Evolutionary conservation across 53 echinoderm and acorn worm genomes (phyloP).

Genomic region (Echinometra lucunter): DNA sequence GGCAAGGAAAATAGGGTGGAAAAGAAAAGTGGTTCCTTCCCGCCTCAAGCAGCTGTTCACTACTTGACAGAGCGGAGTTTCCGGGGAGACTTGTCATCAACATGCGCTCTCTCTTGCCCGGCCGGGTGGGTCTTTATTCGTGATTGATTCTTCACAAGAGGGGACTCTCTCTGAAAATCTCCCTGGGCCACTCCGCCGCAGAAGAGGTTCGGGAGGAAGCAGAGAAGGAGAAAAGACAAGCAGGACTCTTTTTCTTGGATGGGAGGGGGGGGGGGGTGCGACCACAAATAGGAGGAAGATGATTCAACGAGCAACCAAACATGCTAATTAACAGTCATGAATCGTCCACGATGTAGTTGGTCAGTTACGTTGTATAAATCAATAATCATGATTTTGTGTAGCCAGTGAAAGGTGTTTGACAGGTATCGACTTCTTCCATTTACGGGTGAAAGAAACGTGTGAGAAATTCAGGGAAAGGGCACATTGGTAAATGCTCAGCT

Average conservation of each 20-base stretch:
- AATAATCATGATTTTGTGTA: too few relatives aligned
- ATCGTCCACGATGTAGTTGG: background rate
- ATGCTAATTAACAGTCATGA: too few relatives aligned
- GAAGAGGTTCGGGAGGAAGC: background rate
- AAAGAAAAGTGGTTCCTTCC: conserved; percentile 31
- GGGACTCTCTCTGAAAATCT: background rate
- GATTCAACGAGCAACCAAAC: background rate
- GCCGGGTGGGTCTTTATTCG: background rate
- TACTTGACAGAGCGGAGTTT: conserved; percentile 59
- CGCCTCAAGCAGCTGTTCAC: conserved; percentile 47
- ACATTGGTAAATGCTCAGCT: too few relatives aligned
- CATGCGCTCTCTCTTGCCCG: background rate
- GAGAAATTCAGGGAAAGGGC: too few relatives aligned
- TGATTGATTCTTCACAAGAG: conserved; percentile 47
- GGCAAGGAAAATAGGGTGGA: background rate
- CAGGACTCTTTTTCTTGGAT: too few relatives aligned
- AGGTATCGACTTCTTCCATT: too few relatives aligned
- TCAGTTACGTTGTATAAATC: background rate
- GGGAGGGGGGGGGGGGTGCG: background rate
- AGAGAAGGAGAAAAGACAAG: background rate
- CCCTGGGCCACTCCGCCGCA: conserved; percentile 5
- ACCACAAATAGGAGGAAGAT: background rate
- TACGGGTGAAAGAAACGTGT: too few relatives aligned
- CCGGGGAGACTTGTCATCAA: conserved; percentile 46
- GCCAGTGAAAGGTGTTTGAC: too few relatives aligned